These are phyloP conservation scores for Chaetodon trifascialis DNA, from an alignment of 2,113 vertebrate genomes.

Conservation along the genomic window DNA sequence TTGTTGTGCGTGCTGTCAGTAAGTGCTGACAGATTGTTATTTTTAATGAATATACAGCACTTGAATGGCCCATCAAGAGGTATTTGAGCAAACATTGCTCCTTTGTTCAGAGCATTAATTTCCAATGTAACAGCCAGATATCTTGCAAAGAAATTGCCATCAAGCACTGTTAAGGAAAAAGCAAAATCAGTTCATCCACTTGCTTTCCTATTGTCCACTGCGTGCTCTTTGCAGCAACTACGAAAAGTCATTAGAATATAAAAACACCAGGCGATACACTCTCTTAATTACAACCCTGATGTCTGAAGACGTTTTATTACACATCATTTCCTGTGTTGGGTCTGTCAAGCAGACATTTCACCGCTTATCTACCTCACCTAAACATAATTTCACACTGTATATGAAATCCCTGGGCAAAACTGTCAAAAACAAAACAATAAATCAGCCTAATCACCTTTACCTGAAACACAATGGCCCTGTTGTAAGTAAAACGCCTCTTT, in stretches of 20 bases:
- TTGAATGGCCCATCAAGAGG: constrained; percentile 86
- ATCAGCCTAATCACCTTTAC: constrained; percentile 51
- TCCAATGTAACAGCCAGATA: constrained; percentile 76
- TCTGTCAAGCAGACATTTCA: constrained; percentile 33
- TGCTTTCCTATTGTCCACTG: constrained; percentile 31
- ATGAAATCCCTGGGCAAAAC: constrained; percentile 34
- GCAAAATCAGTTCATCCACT: constrained; percentile 57
- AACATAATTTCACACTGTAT: constrained; percentile 47
- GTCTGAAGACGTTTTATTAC: constrained; percentile 37
- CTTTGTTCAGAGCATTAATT: constrained; percentile 82
- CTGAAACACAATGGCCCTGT: constrained; percentile 57
- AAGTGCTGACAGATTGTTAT: constrained; percentile 87
- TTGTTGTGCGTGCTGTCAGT: constrained; percentile 83
- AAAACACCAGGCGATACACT: constrained; percentile 30
- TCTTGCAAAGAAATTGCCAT: constrained; percentile 70
- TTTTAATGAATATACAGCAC: constrained; percentile 87
- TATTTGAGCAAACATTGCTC: constrained; percentile 81
- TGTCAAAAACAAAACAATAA: constrained; percentile 48
- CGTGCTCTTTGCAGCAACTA: constrained; percentile 13
- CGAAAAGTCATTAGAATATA: constrained; percentile 20
- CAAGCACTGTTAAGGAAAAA: constrained; percentile 50
- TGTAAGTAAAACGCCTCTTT: constrained; percentile 53
- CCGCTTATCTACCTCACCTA: constrained; percentile 24
- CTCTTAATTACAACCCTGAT: constrained; percentile 44
- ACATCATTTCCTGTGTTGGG: constrained; percentile 32